Evolutionary conservation across 2,113 vertebrate species (phyloP).

Genomic region (Rhinogobius similis): DNA sequence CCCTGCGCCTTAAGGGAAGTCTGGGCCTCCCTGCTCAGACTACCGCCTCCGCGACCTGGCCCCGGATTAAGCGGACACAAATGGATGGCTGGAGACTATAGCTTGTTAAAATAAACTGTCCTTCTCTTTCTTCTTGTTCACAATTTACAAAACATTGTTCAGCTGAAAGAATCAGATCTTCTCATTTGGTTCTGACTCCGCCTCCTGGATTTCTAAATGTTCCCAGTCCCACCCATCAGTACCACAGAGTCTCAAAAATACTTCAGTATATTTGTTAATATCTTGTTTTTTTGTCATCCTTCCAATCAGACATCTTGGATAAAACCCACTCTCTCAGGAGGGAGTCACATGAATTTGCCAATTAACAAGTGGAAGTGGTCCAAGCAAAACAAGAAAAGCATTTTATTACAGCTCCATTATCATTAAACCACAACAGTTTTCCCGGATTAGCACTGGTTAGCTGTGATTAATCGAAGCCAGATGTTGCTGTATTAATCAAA

Average conservation of each 20-base stretch:
- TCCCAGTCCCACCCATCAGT: not conserved
- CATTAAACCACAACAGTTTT: not conserved
- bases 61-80: too few relatives aligned
- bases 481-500: conserved; percentile 10
- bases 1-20: too few relatives aligned
- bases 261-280: conserved; percentile 6
- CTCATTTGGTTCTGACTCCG: conserved; percentile 19
- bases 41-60: too few relatives aligned
- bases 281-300: conserved; percentile 4
- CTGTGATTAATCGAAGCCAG: conserved; percentile 9
- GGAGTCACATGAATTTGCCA: not conserved
- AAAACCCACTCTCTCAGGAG: not conserved
- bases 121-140: too few relatives aligned
- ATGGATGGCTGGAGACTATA: too few relatives aligned
- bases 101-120: too few relatives aligned
- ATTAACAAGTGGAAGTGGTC: not conserved
- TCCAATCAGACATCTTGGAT: conserved; percentile 1
- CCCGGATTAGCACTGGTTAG: not conserved
- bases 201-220: conserved; percentile 4
- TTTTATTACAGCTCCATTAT: not conserved
- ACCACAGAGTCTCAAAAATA: not conserved
- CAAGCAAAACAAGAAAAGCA: not conserved
- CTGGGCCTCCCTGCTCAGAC: too few relatives aligned
- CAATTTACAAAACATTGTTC: too few relatives aligned
- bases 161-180: not conserved